These are phyloP conservation scores for Penaeus indicus DNA, from an alignment of 1,140 invertebrate genomes.

Conservation along the genomic window DNA sequence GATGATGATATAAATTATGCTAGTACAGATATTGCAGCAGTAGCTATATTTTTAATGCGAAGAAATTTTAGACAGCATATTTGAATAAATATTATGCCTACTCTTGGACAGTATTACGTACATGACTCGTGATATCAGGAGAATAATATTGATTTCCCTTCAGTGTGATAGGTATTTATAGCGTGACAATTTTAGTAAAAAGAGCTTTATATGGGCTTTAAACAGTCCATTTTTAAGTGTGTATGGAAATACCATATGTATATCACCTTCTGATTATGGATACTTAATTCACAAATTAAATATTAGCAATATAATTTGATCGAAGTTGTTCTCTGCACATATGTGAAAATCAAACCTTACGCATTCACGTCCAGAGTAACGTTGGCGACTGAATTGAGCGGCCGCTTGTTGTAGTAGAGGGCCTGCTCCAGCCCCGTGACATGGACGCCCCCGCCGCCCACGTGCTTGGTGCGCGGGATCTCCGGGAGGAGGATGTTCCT, in stretches of 20 bases:
- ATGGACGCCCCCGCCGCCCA: conserved; percentile 58
- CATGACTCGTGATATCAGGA: not conserved
- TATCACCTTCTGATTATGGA: not conserved
- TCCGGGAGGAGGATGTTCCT: conserved; percentile 59
- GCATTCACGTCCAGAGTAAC: conserved; percentile 49
- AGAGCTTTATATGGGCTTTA: not conserved
- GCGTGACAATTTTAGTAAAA: not conserved
- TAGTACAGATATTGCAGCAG: too few species aligned
- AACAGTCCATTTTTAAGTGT: not conserved
- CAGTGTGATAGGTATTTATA: not conserved
- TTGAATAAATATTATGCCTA: too few species aligned
- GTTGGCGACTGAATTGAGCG: conserved; percentile 39
- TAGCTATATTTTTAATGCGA: too few species aligned
- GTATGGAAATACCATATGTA: not conserved
- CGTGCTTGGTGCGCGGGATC: conserved; percentile 51
- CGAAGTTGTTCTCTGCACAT: not conserved
- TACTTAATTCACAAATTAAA: too few species aligned
- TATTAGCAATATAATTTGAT: too few species aligned
- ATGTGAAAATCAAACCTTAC: not conserved
- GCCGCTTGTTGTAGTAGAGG: conserved; percentile 46
- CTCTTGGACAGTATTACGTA: not conserved
- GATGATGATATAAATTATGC: too few species aligned
- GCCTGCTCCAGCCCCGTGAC: conserved; percentile 59
- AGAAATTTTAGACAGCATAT: too few species aligned
- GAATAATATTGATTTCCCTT: not conserved